phyloP scores from a whole-genome alignment of 2,888 invertebrate genomes.

The Xanthostigma xanthostigma region DNA sequence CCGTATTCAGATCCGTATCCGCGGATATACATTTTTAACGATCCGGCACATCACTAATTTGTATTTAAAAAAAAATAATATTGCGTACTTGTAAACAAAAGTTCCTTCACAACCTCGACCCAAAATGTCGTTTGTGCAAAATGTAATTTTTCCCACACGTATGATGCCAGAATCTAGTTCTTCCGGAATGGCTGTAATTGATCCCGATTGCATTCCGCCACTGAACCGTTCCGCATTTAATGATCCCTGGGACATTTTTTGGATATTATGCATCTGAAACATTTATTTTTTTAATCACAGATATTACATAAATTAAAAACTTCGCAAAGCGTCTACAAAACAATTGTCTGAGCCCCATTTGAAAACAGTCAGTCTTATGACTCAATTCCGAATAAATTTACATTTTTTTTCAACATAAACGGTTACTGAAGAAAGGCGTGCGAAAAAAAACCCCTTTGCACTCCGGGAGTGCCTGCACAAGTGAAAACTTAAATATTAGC shows the following conservation, averaged over 20 bases:
- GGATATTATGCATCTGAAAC: constrained; percentile 44
- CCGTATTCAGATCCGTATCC: no score
- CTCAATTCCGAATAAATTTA: no score
- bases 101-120: constrained; percentile 98
- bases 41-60: no score
- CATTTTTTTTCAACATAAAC: no score
- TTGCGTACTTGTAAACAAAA: constrained; percentile 72
- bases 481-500: no score
- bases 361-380: no score
- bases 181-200: constrained; percentile 39
- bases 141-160: constrained; percentile 76
- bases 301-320: background rate
- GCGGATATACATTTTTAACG: no score
- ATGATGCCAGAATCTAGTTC: constrained; percentile 50
- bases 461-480: no score
- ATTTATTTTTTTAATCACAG: background rate
- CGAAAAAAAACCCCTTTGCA: no score
- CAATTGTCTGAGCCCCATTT: no score
- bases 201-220: constrained; percentile 16
- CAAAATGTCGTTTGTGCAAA: constrained; percentile 68
- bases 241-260: constrained; percentile 44
- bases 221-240: constrained; percentile 19
- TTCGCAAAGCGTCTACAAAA: background rate
- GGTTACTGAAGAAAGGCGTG: no score
- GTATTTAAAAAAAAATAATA: constrained; percentile 1